Evolutionary conservation across 2,113 vertebrate genomes (phyloP).

Genomic region (Rhinichthys klamathensis): DNA sequence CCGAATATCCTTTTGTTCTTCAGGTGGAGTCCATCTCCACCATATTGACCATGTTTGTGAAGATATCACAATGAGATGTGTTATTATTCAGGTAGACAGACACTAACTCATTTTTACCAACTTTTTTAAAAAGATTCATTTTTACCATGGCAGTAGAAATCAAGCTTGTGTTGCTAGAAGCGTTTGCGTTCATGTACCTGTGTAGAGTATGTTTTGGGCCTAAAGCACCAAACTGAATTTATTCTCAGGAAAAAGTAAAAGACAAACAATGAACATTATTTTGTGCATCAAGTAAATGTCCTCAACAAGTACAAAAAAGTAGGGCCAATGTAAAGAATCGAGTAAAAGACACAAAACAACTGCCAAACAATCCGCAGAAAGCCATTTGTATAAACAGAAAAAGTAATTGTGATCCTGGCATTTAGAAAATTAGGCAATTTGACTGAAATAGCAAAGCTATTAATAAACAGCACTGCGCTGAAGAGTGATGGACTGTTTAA

Average conservation of each 20-base stretch:
- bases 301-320: background rate
- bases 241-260: background rate
- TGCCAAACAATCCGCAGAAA: background rate
- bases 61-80: background rate
- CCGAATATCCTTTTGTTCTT: conserved; percentile 54
- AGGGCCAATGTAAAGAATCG: background rate
- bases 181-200: background rate
- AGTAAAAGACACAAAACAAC: conserved; percentile 12
- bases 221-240: background rate
- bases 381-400: background rate
- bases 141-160: background rate
- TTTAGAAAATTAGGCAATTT: conserved; percentile 14
- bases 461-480: conserved; percentile 8
- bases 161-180: background rate
- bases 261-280: background rate
- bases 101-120: background rate
- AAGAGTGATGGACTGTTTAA: conserved; percentile 26
- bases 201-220: background rate
- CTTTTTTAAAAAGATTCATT: background rate
- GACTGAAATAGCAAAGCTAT: conserved; percentile 4
- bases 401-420: background rate
- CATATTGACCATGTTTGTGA: background rate
- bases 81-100: background rate
- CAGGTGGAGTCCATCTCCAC: conserved; percentile 24
- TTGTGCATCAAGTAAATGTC: background rate